phyloP scores from a whole-genome alignment of 2,888 invertebrate species.

The Diaprepes abbreviatus region DNA sequence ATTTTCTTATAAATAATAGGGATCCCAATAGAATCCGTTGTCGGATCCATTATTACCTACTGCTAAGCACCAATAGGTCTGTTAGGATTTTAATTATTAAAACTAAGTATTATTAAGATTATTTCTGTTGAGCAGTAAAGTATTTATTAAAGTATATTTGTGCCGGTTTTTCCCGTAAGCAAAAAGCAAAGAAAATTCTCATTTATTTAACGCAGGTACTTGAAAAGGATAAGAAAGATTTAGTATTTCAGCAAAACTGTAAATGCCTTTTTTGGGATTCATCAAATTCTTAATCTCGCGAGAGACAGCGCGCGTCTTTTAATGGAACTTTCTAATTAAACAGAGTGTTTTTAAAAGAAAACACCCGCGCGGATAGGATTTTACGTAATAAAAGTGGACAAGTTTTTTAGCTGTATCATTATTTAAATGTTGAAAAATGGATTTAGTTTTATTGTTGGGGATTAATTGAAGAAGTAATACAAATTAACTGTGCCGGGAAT shows the following conservation, averaged over 20 bases:
- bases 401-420: conserved; percentile 12
- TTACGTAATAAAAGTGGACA: conserved; percentile 37
- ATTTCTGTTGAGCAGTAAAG: too few species aligned
- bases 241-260: conserved; percentile 41
- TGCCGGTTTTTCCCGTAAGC: too few species aligned
- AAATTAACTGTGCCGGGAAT: too few species aligned
- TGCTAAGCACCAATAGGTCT: too few species aligned
- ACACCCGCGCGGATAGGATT: conserved; percentile 25
- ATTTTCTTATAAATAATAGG: too few species aligned
- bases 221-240: conserved; percentile 38
- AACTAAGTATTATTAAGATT: too few species aligned
- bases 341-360: conserved; percentile 41
- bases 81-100: too few species aligned
- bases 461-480: background rate
- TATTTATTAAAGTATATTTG: too few species aligned
- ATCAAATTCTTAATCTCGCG: conserved; percentile 45
- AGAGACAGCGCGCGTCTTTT: conserved; percentile 38
- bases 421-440: background rate
- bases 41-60: too few species aligned
- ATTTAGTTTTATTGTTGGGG: conserved; percentile 13
- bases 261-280: conserved; percentile 43
- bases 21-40: too few species aligned
- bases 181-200: conserved; percentile 10
- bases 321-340: conserved; percentile 46
- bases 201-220: conserved; percentile 34